These are phyloP conservation scores for Laterallus jamaicensis DNA, from an alignment of 2,113 vertebrate species.

Conservation along the genomic window DNA sequence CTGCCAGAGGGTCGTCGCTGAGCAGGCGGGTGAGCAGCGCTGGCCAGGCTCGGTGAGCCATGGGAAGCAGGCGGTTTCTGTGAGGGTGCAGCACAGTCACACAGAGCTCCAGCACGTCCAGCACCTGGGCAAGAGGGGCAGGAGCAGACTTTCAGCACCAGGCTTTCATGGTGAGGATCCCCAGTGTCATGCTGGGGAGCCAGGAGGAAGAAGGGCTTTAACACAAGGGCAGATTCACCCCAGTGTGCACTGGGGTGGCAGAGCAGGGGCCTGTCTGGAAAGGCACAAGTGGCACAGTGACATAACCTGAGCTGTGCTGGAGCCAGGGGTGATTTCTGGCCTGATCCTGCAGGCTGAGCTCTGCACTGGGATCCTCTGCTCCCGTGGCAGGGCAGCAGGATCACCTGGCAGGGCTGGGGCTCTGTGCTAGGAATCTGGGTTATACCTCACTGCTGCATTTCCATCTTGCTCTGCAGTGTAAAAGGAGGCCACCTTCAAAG, in stretches of 20 bases:
- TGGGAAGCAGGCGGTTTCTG: constrained; percentile 86
- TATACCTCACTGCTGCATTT: constrained; percentile 32
- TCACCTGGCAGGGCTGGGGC: background rate
- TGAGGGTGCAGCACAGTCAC: constrained; percentile 79
- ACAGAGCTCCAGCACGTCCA: constrained; percentile 88
- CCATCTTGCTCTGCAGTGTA: constrained; percentile 34
- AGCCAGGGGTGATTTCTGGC: background rate
- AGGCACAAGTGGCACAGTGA: background rate
- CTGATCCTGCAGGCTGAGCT: background rate
- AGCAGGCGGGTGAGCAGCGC: constrained; percentile 86
- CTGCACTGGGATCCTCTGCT: background rate
- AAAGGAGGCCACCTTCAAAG: constrained; percentile 68
- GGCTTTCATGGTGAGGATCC: background rate
- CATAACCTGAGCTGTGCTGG: background rate
- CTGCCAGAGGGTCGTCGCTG: constrained; percentile 84
- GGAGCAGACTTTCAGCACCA: background rate
- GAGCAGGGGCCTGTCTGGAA: background rate
- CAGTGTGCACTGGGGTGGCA: background rate
- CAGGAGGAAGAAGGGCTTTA: background rate
- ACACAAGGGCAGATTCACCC: background rate
- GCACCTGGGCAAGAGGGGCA: constrained; percentile 72
- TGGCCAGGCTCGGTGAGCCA: constrained; percentile 92
- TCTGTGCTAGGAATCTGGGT: constrained; percentile 37
- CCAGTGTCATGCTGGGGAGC: background rate
- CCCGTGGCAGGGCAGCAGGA: background rate